These are phyloP conservation scores for Oreotrochilus melanogaster DNA, from an alignment of 2,113 vertebrate species.

Conservation along the genomic window DNA sequence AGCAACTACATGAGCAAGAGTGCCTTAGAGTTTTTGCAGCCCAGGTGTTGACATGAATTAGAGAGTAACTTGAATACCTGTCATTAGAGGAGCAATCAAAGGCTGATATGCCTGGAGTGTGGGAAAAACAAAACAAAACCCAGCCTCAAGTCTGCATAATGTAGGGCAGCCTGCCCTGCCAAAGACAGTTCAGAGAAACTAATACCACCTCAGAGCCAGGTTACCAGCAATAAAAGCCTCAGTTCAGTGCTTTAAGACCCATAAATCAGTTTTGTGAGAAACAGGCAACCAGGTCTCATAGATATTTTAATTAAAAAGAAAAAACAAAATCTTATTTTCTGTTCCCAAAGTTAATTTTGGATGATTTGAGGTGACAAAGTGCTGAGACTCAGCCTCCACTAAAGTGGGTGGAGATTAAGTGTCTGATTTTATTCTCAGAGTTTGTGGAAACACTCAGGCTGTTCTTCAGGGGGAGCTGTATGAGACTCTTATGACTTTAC, in stretches of 20 bases:
- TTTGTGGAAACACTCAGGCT: not conserved
- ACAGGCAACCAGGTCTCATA: not conserved
- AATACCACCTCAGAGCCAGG: not conserved
- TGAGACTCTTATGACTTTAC: not conserved
- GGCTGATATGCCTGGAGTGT: not conserved
- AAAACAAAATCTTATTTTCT: not conserved
- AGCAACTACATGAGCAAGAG: not conserved
- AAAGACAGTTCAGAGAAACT: not conserved
- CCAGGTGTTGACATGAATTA: constrained; percentile 44
- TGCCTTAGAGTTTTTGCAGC: constrained; percentile 27
- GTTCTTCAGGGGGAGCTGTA: not conserved
- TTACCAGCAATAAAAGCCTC: not conserved
- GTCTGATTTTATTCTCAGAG: not conserved
- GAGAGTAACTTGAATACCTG: constrained; percentile 26
- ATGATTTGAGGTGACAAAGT: not conserved
- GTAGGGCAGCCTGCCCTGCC: not conserved
- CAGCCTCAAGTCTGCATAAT: not conserved
- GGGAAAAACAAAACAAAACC: constrained; percentile 44
- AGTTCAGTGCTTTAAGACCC: accelerated
- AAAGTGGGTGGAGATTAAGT: not conserved
- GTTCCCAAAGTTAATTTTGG: constrained; percentile 21
- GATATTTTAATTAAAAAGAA: constrained; percentile 4
- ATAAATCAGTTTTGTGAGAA: constrained; percentile 31
- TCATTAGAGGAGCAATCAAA: constrained; percentile 34
- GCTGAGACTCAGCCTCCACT: not conserved